These are phyloP conservation scores for Lasioglossum baleicum DNA, from an alignment of 1,140 invertebrate species.

Conservation along the genomic window DNA sequence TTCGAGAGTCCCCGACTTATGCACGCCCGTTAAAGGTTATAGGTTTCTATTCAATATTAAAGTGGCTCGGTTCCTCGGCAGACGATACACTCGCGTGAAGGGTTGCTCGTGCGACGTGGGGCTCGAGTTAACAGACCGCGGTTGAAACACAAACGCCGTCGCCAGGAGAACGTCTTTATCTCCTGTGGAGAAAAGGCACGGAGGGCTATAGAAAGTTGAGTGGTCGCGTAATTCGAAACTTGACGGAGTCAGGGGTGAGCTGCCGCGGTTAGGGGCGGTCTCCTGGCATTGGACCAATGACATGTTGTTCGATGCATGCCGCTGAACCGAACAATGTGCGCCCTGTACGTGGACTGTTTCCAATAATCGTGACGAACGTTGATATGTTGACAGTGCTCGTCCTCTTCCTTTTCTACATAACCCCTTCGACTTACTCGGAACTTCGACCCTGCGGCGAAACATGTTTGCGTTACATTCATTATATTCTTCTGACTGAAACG, in stretches of 20 bases:
- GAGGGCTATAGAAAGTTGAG: conserved; percentile 33
- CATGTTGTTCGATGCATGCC: conserved; percentile 43
- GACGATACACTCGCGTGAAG: background rate
- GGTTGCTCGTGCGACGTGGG: background rate
- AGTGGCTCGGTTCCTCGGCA: background rate
- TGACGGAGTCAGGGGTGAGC: conserved; percentile 11
- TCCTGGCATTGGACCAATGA: conserved; percentile 44
- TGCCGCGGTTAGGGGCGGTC: background rate
- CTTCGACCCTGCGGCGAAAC: too few species aligned
- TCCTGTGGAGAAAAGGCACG: background rate
- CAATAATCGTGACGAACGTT: conserved; percentile 9
- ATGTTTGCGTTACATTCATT: too few species aligned
- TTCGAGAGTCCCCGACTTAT: conserved; percentile 18
- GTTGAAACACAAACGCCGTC: conserved; percentile 24
- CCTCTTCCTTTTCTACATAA: background rate
- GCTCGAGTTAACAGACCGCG: conserved; percentile 21
- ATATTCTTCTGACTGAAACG: too few species aligned
- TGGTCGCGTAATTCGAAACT: conserved; percentile 44
- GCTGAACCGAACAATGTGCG: background rate
- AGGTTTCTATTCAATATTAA: conserved; percentile 37
- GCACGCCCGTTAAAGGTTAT: conserved; percentile 28
- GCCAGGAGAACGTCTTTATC: conserved; percentile 35
- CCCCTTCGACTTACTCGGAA: too few species aligned
- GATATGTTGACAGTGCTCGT: background rate
- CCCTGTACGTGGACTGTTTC: conserved; percentile 31